Evolutionary conservation across 2,797 vertebrate genomes (phyloP), one percentile per base, ranked within the genome.

Genomic region (Tachyglossus aculeatus): DNA sequence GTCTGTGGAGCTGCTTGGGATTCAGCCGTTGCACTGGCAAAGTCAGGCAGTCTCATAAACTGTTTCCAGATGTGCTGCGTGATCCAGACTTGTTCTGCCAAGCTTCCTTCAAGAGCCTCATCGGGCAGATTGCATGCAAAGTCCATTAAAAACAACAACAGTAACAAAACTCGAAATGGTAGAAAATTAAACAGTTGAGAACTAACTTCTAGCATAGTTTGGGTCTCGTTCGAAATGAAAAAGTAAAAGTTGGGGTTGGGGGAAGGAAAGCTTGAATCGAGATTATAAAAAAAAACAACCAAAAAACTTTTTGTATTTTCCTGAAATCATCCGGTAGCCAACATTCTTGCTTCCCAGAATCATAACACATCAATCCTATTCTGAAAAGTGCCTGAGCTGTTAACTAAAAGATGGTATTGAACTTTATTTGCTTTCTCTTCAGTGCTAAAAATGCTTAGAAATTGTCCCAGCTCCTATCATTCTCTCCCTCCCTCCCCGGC

Each of bases 51-150:
- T 24, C 70, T 68, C 75, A 65, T 56, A 90, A 93, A 93, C 76
- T 83, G 80, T 74, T 93, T 93, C 93, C 93, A 94, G 92, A 93
- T 93, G 93, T 86, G 81, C 44, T 45, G 47, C 66, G 47, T 1
- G 53, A 85, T 80, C 83, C 75, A 66, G 79, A 25, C 25, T 48
- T 67, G 60, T 73, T 67, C 37, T 77, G 85, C 70, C 84, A 78
- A 70, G 64, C 57, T 78, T 75, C 65, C 81, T 83, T 79, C 64
- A 9, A 33, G 39, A 62, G 74, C 61, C 68, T 73, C 56, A 70
- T 54, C 77, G 51, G 50, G 66, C 74, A 78, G 82, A 58, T 72
- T 66, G 81, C 58, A 43, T 66, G 68, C 58, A 86, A 83, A 81
- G 77, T 77, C 34, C 67, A 1, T 41, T 48, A 27, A 78, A 84